phyloP scores from a whole-genome alignment of 2,888 invertebrate species.

The Dolichomitus sp. region DNA sequence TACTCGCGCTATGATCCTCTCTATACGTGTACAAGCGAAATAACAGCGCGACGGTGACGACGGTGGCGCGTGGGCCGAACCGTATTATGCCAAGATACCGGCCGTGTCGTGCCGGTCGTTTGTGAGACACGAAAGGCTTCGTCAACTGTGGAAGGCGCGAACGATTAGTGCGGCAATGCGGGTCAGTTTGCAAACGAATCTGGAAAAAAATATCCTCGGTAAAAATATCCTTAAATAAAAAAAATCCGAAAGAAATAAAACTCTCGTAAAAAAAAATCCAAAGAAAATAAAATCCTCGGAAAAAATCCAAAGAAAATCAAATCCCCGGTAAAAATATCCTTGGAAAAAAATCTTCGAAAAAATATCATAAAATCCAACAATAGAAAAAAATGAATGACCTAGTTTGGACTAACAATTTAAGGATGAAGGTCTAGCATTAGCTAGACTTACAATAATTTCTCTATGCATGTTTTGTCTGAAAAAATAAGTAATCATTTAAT shows the following conservation, averaged over 20 bases:
- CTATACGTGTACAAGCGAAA: slow-evolving; percentile 58
- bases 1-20: slow-evolving; percentile 59
- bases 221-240: background rate
- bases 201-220: background rate
- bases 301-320: no score
- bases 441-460: background rate
- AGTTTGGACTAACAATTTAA: no score
- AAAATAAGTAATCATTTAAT: background rate
- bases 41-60: slow-evolving; percentile 49
- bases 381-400: background rate
- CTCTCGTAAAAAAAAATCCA: no score
- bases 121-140: slow-evolving; percentile 51
- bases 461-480: background rate
- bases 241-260: no score
- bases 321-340: no score
- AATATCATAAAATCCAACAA: background rate
- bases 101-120: slow-evolving; percentile 61
- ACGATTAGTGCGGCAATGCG: slow-evolving; percentile 17
- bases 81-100: slow-evolving; percentile 79
- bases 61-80: slow-evolving; percentile 77
- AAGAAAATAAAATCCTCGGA: no score
- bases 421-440: background rate
- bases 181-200: background rate
- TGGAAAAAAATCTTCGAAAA: no score
- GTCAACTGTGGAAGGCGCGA: slow-evolving; percentile 25